These are phyloP conservation scores for Sander vitreus DNA, from an alignment of 2,113 vertebrate genomes.

Conservation along the genomic window DNA sequence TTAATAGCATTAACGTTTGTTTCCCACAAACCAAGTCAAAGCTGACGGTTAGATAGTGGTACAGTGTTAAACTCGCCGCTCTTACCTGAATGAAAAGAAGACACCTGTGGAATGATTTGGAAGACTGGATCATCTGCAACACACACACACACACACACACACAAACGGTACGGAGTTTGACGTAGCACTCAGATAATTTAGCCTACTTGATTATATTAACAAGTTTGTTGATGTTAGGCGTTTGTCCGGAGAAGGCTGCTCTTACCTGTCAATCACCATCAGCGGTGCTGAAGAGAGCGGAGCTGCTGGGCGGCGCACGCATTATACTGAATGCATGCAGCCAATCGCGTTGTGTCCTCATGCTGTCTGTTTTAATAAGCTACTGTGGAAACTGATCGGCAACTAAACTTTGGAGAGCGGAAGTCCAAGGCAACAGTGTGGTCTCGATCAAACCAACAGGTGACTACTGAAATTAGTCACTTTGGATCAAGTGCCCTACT, in stretches of 20 bases:
- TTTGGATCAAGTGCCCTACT: conserved; percentile 50
- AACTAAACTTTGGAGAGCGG: conserved; percentile 37
- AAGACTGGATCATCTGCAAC: conserved; percentile 3
- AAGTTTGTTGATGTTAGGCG: background rate
- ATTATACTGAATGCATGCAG: background rate
- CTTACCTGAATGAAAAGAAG: conserved; percentile 43
- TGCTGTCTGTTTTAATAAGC: background rate
- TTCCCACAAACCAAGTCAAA: background rate
- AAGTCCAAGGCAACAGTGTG: conserved; percentile 32
- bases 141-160: conserved; percentile 25
- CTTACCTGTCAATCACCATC: conserved; percentile 56
- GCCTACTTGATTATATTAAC: background rate
- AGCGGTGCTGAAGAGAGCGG: conserved; percentile 51
- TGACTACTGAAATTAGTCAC: conserved; percentile 56
- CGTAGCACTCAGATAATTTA: background rate
- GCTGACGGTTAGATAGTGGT: background rate
- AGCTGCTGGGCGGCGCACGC: conserved; percentile 12
- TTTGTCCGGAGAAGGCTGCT: background rate
- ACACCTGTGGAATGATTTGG: conserved; percentile 28
- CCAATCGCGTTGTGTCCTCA: conserved; percentile 32
- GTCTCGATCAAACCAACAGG: conserved; percentile 42
- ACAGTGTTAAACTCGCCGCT: background rate
- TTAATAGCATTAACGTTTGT: background rate
- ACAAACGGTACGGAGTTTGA: background rate
- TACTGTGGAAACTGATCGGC: conserved; percentile 38